Conservation (phyloP, 2,113 vertebrate species). For the Desmodus rotundus region DNA sequence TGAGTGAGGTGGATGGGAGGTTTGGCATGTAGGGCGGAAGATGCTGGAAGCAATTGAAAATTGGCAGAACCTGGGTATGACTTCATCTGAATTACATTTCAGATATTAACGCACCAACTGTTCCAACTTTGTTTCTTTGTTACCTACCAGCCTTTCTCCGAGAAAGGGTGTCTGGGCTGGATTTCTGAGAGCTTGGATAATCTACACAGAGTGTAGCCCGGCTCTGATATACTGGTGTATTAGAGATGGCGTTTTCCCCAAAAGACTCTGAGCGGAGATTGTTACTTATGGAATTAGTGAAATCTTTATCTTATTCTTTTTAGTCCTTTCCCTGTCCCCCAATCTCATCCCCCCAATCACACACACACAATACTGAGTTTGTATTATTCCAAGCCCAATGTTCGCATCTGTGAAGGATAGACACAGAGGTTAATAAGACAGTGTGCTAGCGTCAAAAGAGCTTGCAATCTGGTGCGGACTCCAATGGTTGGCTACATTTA, state of each 20-base stretch:
- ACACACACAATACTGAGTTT: neutral
- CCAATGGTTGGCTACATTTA: neutral
- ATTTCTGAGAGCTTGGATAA: neutral
- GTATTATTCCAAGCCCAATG: neutral
- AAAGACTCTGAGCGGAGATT: neutral
- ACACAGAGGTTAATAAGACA: neutral
- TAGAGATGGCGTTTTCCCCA: neutral
- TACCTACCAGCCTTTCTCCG: conserved; percentile 50
- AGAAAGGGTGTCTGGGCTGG: neutral
- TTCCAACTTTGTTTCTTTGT: conserved; percentile 57
- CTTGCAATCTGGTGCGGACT: neutral
- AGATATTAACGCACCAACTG: conserved; percentile 64
- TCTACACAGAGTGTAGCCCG: neutral
- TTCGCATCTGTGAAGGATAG: neutral
- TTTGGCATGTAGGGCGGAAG: conserved; percentile 35
- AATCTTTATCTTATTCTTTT: neutral
- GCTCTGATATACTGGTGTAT: neutral
- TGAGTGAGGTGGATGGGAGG: neutral
- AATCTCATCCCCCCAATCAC: neutral
- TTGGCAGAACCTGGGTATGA: conserved; percentile 61
- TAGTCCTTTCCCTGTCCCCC: neutral
- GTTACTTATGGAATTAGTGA: neutral
- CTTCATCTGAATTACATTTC: conserved; percentile 69
- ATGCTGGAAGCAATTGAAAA: conserved; percentile 67
- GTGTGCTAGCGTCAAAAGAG: neutral